These are phyloP conservation scores for Phalera bucephala DNA, from an alignment of 2,888 invertebrate species.

Conservation along the genomic window DNA sequence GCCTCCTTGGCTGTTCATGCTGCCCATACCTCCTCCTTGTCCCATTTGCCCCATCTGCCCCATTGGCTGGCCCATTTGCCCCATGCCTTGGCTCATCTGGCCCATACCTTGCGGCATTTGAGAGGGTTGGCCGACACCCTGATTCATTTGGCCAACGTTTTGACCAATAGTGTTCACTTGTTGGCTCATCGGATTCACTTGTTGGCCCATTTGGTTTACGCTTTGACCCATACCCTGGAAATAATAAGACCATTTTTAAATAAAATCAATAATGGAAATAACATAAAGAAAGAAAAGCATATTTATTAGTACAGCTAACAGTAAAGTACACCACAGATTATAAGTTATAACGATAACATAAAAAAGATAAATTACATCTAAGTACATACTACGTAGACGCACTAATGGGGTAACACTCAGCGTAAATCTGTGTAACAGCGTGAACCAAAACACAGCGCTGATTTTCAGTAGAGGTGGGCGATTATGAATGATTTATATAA, in stretches of 20 bases:
- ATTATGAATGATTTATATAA: no score
- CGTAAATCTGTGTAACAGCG: no score
- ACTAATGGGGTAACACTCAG: no score
- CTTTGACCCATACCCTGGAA: slow-evolving; percentile 73
- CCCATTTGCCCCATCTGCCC: slow-evolving; percentile 82
- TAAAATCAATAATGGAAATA: neutral
- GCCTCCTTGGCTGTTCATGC: slow-evolving; percentile 77
- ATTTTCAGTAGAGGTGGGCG: no score
- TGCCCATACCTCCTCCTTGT: slow-evolving; percentile 71
- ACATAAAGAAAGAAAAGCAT: no score
- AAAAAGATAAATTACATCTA: no score
- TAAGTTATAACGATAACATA: no score
- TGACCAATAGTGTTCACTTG: slow-evolving; percentile 71
- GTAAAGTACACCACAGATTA: no score
- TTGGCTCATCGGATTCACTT: slow-evolving; percentile 76
- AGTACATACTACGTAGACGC: no score
- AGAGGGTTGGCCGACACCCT: slow-evolving; percentile 67
- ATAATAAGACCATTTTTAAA: neutral
- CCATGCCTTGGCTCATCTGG: slow-evolving; percentile 73
- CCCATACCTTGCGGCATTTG: slow-evolving; percentile 74
- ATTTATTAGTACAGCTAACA: no score
- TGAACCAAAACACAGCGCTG: no score
- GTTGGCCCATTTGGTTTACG: slow-evolving; percentile 77
- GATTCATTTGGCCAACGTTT: slow-evolving; percentile 76
- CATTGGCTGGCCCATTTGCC: slow-evolving; percentile 76